Evolutionary conservation across 2,888 invertebrate genomes (phyloP).

Genomic region (Lypha dubia): DNA sequence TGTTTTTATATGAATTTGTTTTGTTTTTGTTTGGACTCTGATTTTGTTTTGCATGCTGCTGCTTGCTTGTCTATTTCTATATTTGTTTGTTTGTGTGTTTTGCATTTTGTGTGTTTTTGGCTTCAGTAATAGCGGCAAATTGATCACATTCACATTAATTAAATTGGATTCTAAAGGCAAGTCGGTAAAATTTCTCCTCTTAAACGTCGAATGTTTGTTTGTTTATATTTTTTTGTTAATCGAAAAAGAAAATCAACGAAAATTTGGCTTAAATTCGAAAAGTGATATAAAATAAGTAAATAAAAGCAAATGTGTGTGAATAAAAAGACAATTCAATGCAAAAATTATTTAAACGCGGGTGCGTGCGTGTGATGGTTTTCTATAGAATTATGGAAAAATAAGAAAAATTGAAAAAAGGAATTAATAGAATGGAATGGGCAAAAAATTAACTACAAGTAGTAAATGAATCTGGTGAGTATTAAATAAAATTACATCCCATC

Average conservation of each 20-base stretch:
- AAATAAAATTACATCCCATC: not conserved
- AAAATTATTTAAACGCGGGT: slow-evolving; percentile 21
- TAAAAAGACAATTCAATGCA: slow-evolving; percentile 24
- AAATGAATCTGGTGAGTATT: slow-evolving; percentile 38
- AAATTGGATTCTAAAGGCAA: slow-evolving; percentile 35
- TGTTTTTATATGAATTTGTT: slow-evolving; percentile 10
- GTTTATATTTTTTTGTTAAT: too few species aligned
- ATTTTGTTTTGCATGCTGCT: not conserved
- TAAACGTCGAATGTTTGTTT: slow-evolving; percentile 16
- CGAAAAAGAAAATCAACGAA: not conserved
- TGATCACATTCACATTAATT: slow-evolving; percentile 47
- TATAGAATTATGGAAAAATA: not conserved
- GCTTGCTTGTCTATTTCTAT: slow-evolving; percentile 1
- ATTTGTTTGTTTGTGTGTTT: not conserved
- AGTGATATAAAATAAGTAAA: slow-evolving; percentile 17
- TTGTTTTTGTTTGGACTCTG: not conserved
- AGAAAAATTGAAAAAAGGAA: not conserved
- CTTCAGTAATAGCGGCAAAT: slow-evolving; percentile 65
- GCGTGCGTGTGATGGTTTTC: slow-evolving; percentile 46
- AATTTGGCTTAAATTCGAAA: not conserved
- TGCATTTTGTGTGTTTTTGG: slow-evolving; percentile 29
- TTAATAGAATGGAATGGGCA: not conserved
- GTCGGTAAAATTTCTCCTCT: slow-evolving; percentile 45
- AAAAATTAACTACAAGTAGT: slow-evolving; percentile 13
- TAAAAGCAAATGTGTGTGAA: not conserved